phyloP scores from a whole-genome alignment of 2,113 vertebrate genomes.

The Prietella phreatophila region DNA sequence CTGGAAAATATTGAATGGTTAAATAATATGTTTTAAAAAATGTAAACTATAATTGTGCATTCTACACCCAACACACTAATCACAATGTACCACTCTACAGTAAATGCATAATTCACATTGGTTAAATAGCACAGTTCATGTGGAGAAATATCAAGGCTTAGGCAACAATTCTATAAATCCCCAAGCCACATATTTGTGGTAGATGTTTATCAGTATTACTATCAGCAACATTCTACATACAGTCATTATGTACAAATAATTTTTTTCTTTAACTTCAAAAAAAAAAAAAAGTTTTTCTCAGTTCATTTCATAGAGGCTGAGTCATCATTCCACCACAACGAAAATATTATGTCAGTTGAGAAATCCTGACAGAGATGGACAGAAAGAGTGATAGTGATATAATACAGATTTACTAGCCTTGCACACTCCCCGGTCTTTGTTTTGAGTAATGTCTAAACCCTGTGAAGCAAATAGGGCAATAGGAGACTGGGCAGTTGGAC shows the following conservation, averaged over 20 bases:
- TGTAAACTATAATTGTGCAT: not conserved
- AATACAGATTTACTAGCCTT: slow-evolving; percentile 75
- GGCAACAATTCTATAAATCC: not conserved
- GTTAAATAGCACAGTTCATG: not conserved
- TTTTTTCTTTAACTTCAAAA: too few relatives aligned
- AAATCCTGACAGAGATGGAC: slow-evolving; percentile 5
- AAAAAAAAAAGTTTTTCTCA: not conserved
- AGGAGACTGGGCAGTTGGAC: slow-evolving; percentile 72
- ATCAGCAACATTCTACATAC: not conserved
- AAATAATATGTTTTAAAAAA: not conserved
- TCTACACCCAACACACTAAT: not conserved
- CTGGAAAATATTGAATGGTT: not conserved
- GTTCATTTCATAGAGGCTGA: not conserved
- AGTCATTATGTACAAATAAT: not conserved
- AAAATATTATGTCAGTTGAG: not conserved
- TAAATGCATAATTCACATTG: not conserved
- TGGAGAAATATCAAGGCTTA: not conserved
- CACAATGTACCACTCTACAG: not conserved
- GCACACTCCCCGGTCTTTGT: slow-evolving; percentile 83
- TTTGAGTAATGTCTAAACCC: slow-evolving; percentile 82
- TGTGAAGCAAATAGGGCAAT: slow-evolving; percentile 70
- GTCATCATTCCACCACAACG: not conserved
- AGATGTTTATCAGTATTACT: not conserved
- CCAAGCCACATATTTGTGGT: not conserved
- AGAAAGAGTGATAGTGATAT: not conserved